Base-by-base conservation (phyloP, 53 echinoderm and acorn worm genomes). In the Paracentrotus lividus region DNA sequence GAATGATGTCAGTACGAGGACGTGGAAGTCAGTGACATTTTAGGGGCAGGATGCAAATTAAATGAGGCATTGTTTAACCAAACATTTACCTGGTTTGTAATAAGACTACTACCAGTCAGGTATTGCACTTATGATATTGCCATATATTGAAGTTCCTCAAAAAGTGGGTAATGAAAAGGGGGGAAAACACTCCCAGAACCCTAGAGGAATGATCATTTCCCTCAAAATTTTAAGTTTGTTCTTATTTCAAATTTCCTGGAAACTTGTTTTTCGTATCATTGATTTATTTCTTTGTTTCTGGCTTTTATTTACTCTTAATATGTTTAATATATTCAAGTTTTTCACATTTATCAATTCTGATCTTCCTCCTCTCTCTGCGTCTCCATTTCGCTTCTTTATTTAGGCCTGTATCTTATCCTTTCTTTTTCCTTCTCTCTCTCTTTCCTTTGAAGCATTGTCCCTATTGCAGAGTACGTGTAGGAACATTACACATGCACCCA, bases 31-130 rank as follows among this genome's bases (percentile, higher is more conserved):
- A 81, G 44, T 81, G 81, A 27, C 47, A 81, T 81, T 81, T 81
- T n/a, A n/a, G n/a, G 14, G 81, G 26, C 81, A 81, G 81, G 81
- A 81, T 43, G 81, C 27, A 26, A 49, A 27, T 81, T 45, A 81
- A 81, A 81, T 81, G 81, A 81, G 81, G 81, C 81, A 47, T 47
- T 47, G 15, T 47, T 81, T 49, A 45, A 47, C 45, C n/a, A 81
- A 81, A 81, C 81, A 81, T 10, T 33, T 27, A n/a, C 47, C 1
- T 81, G 72, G 40, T 40, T 40, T 5, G 38, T 0, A 38, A 72
- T 72, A 72, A 13, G 72, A 21, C 40, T 72, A 32, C 40, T 15
- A 0, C 36, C 10, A 36, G 14, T 67, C 67, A 67, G 4, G 32
- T 43, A 42, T 24, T 24, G 4, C 23, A 2, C 6, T 44, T 24